Percentiles rank a stretch among this genome's conserved stretches.
Conservation (phyloP, 1,140 invertebrate species). For the Mercenaria mercenaria region DNA sequence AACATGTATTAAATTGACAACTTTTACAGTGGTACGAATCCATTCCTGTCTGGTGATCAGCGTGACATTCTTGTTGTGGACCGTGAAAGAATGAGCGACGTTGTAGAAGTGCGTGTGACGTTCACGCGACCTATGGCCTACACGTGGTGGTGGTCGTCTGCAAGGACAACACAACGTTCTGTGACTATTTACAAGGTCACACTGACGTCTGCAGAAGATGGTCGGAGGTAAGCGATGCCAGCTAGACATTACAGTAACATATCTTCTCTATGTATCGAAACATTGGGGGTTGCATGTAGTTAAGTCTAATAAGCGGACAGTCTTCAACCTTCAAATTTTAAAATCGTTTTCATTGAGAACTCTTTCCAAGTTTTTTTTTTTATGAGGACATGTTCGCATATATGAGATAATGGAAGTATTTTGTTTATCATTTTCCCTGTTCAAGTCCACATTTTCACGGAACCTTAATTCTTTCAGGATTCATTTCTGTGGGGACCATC, state of each 20-base stretch:
- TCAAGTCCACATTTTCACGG: too few species aligned
- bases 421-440: too few species aligned
- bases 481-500: conserved; percentile 61
- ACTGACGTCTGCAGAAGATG: conserved; percentile 30
- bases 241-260: too few species aligned
- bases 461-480: conserved; percentile 56
- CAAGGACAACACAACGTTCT: not conserved
- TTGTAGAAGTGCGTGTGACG: conserved; percentile 24
- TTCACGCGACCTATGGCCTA: not conserved
- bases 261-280: not conserved
- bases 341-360: too few species aligned
- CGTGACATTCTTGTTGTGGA: conserved; percentile 35
- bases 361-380: too few species aligned
- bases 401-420: too few species aligned
- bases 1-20: too few species aligned
- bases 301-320: not conserved
- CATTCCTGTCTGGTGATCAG: conserved; percentile 30
- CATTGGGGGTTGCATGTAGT: not conserved
- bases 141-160: conserved; percentile 46
- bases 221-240: conserved; percentile 43
- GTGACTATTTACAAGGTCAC: conserved; percentile 51
- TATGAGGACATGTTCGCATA: too few species aligned
- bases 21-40: not conserved
- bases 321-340: not conserved
- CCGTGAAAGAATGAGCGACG: conserved; percentile 30